These are phyloP conservation scores for Lerista edwardsae DNA, from an alignment of 2,797 vertebrate genomes.

Conservation along the genomic window DNA sequence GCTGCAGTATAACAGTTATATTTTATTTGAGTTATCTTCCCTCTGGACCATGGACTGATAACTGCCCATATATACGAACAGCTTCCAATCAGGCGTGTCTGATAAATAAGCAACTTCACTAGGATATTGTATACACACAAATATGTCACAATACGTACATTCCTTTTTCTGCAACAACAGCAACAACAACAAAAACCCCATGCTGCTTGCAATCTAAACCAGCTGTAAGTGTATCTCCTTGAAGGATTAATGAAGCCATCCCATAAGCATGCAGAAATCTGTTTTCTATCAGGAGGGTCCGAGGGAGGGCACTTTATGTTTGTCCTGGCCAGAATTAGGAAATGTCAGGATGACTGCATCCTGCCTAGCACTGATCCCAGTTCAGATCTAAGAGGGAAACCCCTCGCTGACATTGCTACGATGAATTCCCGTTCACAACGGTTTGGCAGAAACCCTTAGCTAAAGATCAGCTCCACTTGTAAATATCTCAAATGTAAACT, in stretches of 20 bases:
- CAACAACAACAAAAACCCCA: too few relatives aligned
- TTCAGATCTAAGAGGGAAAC: not conserved
- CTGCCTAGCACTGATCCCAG: conserved; percentile 26
- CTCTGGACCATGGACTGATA: not conserved
- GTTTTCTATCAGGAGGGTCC: conserved; percentile 52
- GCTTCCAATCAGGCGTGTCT: not conserved
- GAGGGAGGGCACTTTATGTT: not conserved
- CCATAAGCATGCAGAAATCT: conserved; percentile 17
- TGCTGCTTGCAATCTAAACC: conserved; percentile 35
- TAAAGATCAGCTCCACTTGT: conserved; percentile 8
- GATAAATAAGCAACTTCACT: conserved; percentile 10
- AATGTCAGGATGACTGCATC: conserved; percentile 18
- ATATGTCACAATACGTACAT: conserved; percentile 10
- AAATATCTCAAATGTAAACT: conserved; percentile 2
- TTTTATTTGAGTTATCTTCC: not conserved
- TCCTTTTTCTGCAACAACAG: conserved; percentile 2
- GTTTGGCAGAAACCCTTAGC: conserved; percentile 1
- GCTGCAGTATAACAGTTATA: not conserved
- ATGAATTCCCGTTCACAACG: conserved; percentile 30
- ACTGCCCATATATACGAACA: not conserved
- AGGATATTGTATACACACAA: not conserved
- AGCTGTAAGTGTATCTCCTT: conserved; percentile 38
- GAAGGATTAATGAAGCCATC: conserved; percentile 40
- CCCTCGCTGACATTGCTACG: not conserved
- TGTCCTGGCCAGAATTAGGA: conserved; percentile 25